Conservation (phyloP, 2,797 vertebrate species). For the Otolemur crassicaudatus region DNA sequence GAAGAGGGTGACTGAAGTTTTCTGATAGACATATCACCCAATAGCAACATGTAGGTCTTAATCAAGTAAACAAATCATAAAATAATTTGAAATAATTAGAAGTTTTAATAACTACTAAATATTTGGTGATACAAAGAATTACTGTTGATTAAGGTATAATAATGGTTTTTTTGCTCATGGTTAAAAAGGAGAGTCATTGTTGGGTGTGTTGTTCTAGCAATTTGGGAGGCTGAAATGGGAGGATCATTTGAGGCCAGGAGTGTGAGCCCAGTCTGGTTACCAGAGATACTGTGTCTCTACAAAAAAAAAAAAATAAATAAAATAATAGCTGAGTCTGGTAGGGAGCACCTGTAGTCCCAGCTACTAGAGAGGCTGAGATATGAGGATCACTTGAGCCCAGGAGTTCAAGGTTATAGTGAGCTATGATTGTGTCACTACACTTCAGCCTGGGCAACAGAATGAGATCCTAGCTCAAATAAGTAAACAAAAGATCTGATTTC, state of each 20-base stretch:
- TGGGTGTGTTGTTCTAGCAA: not conserved
- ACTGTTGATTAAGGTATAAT: not conserved
- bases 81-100: slow-evolving; percentile 23
- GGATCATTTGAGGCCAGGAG: not conserved
- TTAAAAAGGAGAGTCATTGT: slow-evolving; percentile 13
- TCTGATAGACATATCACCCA: not conserved
- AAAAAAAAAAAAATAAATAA: not conserved
- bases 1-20: not conserved
- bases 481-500: not conserved
- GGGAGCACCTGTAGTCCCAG: not conserved
- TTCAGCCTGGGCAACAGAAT: not conserved
- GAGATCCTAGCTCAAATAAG: not conserved
- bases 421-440: not conserved
- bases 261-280: not conserved
- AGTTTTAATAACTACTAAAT: not conserved
- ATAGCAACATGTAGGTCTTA: not conserved
- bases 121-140: not conserved
- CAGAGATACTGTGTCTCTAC: not conserved
- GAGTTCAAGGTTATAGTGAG: not conserved
- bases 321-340: not conserved
- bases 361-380: not conserved
- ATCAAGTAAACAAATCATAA: not conserved
- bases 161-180: not conserved
- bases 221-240: not conserved
- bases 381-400: not conserved